Percentiles rank a stretch among this genome's conserved stretches.
Evolutionary conservation across 2,888 invertebrate species (phyloP).

Genomic region (Diarsia mendica): DNA sequence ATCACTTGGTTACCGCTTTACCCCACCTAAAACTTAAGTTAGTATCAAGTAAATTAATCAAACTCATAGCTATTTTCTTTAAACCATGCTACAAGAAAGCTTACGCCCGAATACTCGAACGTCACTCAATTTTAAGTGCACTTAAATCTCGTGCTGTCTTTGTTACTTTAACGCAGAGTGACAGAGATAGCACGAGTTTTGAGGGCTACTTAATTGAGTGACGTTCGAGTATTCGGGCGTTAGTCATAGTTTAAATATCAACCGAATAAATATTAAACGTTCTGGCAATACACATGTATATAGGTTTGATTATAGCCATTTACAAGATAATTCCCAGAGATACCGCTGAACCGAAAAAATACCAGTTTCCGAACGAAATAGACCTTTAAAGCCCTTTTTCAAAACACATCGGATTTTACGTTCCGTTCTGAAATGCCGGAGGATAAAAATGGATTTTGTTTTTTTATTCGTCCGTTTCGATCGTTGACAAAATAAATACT

Average conservation of each 20-base stretch:
- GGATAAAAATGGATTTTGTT: slow-evolving; percentile 62
- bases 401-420: slow-evolving; percentile 59
- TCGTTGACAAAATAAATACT: slow-evolving; percentile 43
- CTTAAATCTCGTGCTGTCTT: too few species aligned
- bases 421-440: slow-evolving; percentile 32
- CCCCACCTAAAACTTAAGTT: too few species aligned
- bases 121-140: too few species aligned
- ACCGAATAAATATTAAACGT: not conserved
- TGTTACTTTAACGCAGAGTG: too few species aligned
- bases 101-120: too few species aligned
- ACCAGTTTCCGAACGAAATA: slow-evolving; percentile 50
- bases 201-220: too few species aligned
- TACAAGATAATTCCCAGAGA: slow-evolving; percentile 43
- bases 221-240: too few species aligned
- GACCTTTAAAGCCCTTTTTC: slow-evolving; percentile 45
- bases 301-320: slow-evolving; percentile 16
- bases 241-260: not conserved
- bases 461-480: slow-evolving; percentile 41
- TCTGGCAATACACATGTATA: slow-evolving; percentile 16
- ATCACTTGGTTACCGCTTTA: too few species aligned
- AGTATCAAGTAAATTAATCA: too few species aligned
- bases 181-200: too few species aligned
- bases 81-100: too few species aligned
- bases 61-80: too few species aligned
- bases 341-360: slow-evolving; percentile 49